Base-by-base conservation (phyloP, 2,113 vertebrate genomes). In the Recurvirostra avosetta region DNA sequence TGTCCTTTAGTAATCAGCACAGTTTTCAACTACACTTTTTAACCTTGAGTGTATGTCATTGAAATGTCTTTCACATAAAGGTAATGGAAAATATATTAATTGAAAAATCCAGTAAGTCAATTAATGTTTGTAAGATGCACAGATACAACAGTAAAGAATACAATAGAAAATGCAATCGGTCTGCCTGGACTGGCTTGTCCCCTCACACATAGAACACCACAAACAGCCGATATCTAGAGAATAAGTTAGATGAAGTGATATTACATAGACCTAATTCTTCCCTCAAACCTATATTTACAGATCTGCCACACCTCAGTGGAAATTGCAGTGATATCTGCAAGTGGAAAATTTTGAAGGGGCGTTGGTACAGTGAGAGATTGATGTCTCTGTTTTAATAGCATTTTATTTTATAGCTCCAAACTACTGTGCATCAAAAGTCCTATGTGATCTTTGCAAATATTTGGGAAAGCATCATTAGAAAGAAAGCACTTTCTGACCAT, bases 161-260 rank as follows among this genome's bases (percentile, higher is more conserved):
- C 0, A 1, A 50, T 0, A 74, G 53, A 40, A 70, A 80, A 77
- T 25, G 10, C 1, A 2, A 11, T 58, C 21, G 4, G 1, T 76
- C 56, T 93, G 61, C 38, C 40, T n/a, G 49, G 9, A 22, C 74
- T 86, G 66, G 13, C 38, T 91, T 7, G 2, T 73, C 12, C 25
- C n/a, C 13, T 58, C 34, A 30, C 29, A 30, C 26, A 47, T 15
- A 71, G n/a, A 47, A 59, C 29, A 45, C 14, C 21, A 58, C 40
- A n/a, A 68, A 20, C 59, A 84, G 34, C 56, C 62, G 67, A 22
- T 36, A 58, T 26, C 30, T 73, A 84, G 32, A 49, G 22, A 72
- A n/a, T 40, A 83, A 74, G 17, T 62, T 29, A 79, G 49, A 70
- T 66, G 2, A 89, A 82, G 22, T 36, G 1, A 72, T 65, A 59